phyloP scores from a whole-genome alignment of 2,113 vertebrate genomes.

The Mesitornis unicolor region DNA sequence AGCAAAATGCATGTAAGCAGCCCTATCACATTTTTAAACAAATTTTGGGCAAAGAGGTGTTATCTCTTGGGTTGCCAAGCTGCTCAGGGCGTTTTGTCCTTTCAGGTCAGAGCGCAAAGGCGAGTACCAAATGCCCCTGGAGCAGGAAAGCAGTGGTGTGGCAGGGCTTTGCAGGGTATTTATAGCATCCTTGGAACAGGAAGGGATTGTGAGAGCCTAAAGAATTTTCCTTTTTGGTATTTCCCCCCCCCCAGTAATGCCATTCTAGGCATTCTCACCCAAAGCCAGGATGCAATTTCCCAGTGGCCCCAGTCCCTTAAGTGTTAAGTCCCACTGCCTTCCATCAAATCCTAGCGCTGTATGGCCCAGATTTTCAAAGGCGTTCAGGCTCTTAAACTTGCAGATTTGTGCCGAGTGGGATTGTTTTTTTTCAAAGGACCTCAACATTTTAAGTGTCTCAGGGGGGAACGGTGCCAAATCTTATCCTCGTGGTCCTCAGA shows the following conservation, averaged over 20 bases:
- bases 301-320: background rate
- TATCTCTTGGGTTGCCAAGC: background rate
- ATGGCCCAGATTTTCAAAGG: background rate
- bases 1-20: background rate
- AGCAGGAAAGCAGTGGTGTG: background rate
- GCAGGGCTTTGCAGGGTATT: background rate
- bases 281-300: background rate
- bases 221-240: background rate
- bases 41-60: background rate
- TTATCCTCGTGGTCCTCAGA: background rate
- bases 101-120: background rate
- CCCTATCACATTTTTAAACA: background rate
- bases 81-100: background rate
- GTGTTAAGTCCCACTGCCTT: background rate
- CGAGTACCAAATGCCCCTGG: background rate
- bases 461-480: conserved; percentile 1
- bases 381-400: background rate
- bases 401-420: background rate
- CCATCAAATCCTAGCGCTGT: background rate
- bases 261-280: background rate
- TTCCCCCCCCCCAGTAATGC: background rate
- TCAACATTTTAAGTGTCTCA: conserved; percentile 18
- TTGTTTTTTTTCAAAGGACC: conserved; percentile 21
- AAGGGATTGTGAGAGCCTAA: background rate
- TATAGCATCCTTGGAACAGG: background rate